Conservation (phyloP, 37 sponge, comb jelly and placozoan species). For the Ianthella basta region DNA sequence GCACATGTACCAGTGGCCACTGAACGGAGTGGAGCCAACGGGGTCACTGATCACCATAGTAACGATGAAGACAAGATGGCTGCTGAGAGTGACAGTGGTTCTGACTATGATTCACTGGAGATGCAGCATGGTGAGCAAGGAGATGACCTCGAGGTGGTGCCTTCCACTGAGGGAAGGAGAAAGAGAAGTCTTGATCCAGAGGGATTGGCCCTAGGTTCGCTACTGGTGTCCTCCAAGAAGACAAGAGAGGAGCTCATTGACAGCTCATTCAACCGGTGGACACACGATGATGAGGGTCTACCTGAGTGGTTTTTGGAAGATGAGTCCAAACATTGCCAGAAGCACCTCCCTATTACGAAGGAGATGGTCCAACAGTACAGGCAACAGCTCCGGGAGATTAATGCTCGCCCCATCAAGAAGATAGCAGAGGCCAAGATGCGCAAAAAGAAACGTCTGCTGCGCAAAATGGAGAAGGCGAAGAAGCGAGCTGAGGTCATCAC, state of each 20-base stretch:
- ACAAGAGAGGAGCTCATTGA: conserved; percentile 86
- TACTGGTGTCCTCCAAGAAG: conserved; percentile 85
- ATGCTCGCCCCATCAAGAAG: conserved; percentile 96
- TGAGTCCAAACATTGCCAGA: conserved; percentile 81
- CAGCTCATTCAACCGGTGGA: conserved; percentile 87
- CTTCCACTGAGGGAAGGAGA: conserved; percentile 31
- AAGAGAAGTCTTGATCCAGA: conserved; percentile 72
- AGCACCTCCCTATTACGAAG: conserved; percentile 90
- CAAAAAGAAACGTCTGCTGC: conserved; percentile 63
- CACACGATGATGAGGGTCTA: conserved; percentile 76
- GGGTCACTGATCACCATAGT: conserved; percentile 9
- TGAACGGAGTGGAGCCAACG: not conserved
- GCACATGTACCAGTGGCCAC: too few species aligned
- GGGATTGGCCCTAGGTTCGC: conserved; percentile 87
- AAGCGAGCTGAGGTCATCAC: conserved; percentile 67
- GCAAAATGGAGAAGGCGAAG: conserved; percentile 56
- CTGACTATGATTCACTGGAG: conserved; percentile 7
- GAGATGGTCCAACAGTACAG: conserved; percentile 86
- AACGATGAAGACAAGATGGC: conserved; percentile 30
- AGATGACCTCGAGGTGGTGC: conserved; percentile 47
- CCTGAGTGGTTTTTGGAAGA: conserved; percentile 97
- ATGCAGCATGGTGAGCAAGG: conserved; percentile 25
- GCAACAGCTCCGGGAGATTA: conserved; percentile 80
- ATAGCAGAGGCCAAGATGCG: conserved; percentile 95
- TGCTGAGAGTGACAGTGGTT: not conserved